A percentile compares a stretch with the other conserved stretches of the same genome.
phyloP scores from a whole-genome alignment of 2,888 invertebrate genomes.

The Rhorus exstirpatorius region DNA sequence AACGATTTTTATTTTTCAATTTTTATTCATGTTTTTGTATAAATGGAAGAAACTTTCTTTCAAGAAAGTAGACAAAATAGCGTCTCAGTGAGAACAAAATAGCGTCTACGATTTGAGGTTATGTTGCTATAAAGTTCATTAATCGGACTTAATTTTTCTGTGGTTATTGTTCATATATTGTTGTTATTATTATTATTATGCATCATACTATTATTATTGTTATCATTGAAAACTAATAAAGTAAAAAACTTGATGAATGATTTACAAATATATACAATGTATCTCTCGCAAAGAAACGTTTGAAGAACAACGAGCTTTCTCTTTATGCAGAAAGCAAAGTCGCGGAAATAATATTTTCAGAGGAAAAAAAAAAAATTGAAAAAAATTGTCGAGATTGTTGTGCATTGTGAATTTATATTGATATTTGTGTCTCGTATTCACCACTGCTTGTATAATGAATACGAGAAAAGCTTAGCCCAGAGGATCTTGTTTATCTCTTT shows the following conservation, averaged over 20 bases:
- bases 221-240: too few relatives aligned
- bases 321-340: neutral
- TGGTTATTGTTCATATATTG: too few relatives aligned
- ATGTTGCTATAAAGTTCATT: too few relatives aligned
- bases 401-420: slow-evolving; percentile 18
- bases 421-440: slow-evolving; percentile 8
- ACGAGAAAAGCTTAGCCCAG: slow-evolving; percentile 15
- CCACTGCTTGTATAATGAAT: slow-evolving; percentile 19
- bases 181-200: neutral
- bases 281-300: neutral
- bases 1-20: too few relatives aligned
- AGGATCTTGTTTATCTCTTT: slow-evolving; percentile 7
- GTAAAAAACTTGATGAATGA: neutral
- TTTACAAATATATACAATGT: neutral
- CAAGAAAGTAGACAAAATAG: too few relatives aligned
- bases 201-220: too few relatives aligned
- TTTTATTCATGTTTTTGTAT: too few relatives aligned
- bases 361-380: slow-evolving; percentile 19
- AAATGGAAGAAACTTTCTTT: too few relatives aligned
- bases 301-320: slow-evolving; percentile 5
- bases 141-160: too few relatives aligned
- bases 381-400: slow-evolving; percentile 20
- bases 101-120: too few relatives aligned
- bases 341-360: neutral
- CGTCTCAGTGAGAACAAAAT: too few relatives aligned